Evolutionary conservation across 2,797 vertebrate genomes (phyloP).

Genomic region (Falco concolor): DNA sequence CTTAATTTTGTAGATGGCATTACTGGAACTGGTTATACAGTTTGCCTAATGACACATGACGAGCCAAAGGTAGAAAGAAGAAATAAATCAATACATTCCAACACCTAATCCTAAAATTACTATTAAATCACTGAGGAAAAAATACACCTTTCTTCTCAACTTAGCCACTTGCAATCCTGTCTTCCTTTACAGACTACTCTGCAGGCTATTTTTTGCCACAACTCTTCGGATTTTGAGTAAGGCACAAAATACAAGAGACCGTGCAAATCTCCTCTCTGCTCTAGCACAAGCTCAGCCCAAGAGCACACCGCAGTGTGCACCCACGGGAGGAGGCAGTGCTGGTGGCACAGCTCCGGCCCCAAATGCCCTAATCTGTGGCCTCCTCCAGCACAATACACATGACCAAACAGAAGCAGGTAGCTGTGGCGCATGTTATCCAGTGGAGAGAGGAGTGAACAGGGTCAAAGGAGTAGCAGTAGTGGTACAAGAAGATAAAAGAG

Average conservation of each 20-base stretch:
- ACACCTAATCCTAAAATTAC: background rate
- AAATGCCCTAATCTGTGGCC: background rate
- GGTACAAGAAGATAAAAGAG: background rate
- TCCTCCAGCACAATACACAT: fast-evolving
- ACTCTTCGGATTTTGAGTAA: background rate
- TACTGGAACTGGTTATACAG: background rate
- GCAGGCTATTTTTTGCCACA: background rate
- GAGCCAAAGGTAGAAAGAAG: background rate
- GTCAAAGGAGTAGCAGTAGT: background rate
- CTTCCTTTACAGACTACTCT: background rate
- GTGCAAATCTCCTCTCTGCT: background rate
- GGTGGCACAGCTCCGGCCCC: background rate
- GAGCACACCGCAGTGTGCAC: fast-evolving
- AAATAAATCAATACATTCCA: background rate
- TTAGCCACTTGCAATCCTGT: background rate
- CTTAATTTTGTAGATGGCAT: background rate
- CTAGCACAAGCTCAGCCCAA: background rate
- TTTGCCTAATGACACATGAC: background rate
- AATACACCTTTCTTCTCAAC: background rate
- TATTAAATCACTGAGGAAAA: background rate
- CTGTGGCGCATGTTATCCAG: background rate
- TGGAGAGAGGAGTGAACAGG: background rate
- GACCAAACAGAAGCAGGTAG: background rate
- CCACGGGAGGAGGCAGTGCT: background rate
- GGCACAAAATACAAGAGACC: background rate